Conservation (phyloP, 2,888 invertebrate species). For the Phasia obesa region DNA sequence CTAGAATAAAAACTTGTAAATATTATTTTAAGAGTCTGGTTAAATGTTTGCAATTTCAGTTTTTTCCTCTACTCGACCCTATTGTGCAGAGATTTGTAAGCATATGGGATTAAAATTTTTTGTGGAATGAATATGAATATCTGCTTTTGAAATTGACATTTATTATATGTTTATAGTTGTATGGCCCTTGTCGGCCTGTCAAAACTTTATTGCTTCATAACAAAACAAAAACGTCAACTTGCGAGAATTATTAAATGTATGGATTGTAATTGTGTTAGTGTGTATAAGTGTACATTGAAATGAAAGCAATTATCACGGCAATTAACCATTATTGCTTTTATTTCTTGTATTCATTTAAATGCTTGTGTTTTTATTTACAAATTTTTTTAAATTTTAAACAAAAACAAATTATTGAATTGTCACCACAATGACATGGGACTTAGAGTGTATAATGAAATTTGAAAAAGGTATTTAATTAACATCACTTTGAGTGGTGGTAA, state of each 20-base stretch:
- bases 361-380: background rate
- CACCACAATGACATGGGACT: background rate
- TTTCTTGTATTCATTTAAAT: background rate
- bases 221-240: conserved; percentile 31
- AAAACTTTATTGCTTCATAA: conserved; percentile 43
- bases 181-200: conserved; percentile 64
- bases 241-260: conserved; percentile 42
- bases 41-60: no score
- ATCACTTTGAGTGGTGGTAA: background rate
- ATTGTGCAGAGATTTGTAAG: conserved; percentile 25
- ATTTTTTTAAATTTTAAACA: background rate
- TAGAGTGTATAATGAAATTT: background rate
- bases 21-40: no score
- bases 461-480: conserved; percentile 15
- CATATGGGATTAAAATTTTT: conserved; percentile 57
- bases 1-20: background rate
- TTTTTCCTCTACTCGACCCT: background rate
- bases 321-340: conserved; percentile 56
- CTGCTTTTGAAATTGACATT: conserved; percentile 67
- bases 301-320: conserved; percentile 52
- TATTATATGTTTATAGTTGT: conserved; percentile 69
- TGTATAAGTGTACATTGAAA: background rate
- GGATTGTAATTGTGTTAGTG: background rate
- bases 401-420: conserved; percentile 13
- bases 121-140: conserved; percentile 54